These are phyloP conservation scores for Pentamera pediparva DNA, from an alignment of 53 echinoderm and acorn worm species.

Conservation along the genomic window DNA sequence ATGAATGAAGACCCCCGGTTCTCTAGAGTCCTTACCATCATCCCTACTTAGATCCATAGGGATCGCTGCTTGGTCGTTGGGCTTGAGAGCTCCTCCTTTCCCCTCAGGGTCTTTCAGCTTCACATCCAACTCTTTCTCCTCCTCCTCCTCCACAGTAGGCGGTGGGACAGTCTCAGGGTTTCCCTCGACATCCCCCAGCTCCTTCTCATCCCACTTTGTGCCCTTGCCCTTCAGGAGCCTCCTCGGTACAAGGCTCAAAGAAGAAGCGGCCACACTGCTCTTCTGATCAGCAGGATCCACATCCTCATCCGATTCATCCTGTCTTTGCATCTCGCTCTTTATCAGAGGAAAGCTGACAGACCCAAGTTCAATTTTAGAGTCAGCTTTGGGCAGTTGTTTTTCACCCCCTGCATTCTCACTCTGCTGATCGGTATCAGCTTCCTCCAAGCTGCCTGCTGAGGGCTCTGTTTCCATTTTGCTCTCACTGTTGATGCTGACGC, in stretches of 20 bases:
- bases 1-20: constrained; percentile 22
- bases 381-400: not conserved
- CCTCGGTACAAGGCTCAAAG: constrained; percentile 24
- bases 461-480: not conserved
- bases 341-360: not conserved
- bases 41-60: constrained; percentile 23
- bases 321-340: constrained; percentile 7
- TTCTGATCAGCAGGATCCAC: not conserved
- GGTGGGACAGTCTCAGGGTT: not conserved
- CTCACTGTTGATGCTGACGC: not conserved
- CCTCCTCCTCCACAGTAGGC: not conserved
- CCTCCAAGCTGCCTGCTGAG: not conserved
- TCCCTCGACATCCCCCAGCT: not conserved
- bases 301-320: constrained; percentile 23
- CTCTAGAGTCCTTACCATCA: constrained; percentile 22
- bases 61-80: no score
- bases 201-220: constrained; percentile 12
- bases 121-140: not conserved
- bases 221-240: constrained; percentile 1
- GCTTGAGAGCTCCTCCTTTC: not conserved
- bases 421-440: not conserved
- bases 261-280: constrained; percentile 11
- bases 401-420: not conserved
- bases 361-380: not conserved
- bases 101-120: not conserved